Evolutionary conservation across 2,888 invertebrate genomes (phyloP).

Genomic region (Prosapia bicincta): DNA sequence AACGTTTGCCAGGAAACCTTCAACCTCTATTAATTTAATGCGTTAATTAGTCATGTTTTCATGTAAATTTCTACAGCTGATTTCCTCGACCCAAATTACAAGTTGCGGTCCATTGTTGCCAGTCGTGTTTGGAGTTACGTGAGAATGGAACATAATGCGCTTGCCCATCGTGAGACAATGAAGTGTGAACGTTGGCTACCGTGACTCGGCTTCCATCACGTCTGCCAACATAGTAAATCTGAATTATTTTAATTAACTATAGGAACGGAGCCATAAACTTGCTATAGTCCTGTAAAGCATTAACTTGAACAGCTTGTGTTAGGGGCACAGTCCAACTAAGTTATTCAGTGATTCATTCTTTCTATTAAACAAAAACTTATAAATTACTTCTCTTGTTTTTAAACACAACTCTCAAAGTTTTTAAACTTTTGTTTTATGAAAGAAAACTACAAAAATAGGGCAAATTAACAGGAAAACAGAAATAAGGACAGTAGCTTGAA

Average conservation of each 20-base stretch:
- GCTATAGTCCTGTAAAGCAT: not conserved
- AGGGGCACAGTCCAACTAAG: too few relatives aligned
- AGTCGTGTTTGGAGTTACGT: not conserved
- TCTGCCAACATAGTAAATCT: not conserved
- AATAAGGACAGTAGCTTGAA: too few relatives aligned
- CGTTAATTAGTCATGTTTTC: not conserved
- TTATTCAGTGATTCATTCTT: too few relatives aligned
- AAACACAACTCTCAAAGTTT: too few relatives aligned
- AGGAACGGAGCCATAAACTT: not conserved
- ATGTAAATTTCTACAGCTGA: not conserved
- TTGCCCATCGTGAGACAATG: not conserved
- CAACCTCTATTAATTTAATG: too few relatives aligned
- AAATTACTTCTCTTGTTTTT: too few relatives aligned
- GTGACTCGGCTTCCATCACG: not conserved
- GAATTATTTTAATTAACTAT: not conserved
- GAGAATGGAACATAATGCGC: not conserved
- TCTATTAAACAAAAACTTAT: too few relatives aligned
- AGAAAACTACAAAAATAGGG: too few relatives aligned
- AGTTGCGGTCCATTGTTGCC: not conserved
- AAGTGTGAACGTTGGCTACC: not conserved
- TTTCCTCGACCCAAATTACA: not conserved
- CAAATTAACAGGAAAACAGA: too few relatives aligned
- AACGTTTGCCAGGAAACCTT: too few relatives aligned
- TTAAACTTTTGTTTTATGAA: too few relatives aligned
- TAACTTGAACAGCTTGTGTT: too few relatives aligned